Evolutionary conservation across 2,113 vertebrate species (phyloP), one percentile per base, ranked within the genome.

Genomic region (Globicephala melas): DNA sequence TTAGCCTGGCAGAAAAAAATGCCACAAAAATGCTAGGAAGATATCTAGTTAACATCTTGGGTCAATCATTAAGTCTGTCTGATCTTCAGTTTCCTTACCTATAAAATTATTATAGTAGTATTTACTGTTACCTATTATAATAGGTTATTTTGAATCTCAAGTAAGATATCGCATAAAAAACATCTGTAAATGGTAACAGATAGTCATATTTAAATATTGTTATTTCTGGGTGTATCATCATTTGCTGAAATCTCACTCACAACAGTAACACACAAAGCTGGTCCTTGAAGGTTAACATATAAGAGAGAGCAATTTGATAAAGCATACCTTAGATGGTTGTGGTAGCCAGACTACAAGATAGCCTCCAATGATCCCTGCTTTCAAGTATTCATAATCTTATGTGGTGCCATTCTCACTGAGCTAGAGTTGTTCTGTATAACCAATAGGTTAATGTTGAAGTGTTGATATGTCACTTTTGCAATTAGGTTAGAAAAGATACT

Each of bases 141-240:
- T 76, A 63, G 53, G 31, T 80, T 85, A 55, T 82, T 95, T 96
- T 82, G 14, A 84, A 90, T 18, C 25, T 92, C 50, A 91, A 74
- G 14, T 26, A 33, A 86, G 44, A 38, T 76, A n/a, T 23, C 10
- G 41, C 6, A 74, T 60, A n/a, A 74, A 74, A 77, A 65, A 28
- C 17, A 90, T 92, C 79, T 74, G 3, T 50, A 95, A 83, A 70
- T 73, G n/a, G 36, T 83, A 60, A 36, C 0, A 73, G 58, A 74
- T 55, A 83, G 28, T 81, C 62, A 74, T 26, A 74, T 94, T 88
- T 79, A 83, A 94, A 74, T 63, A 58, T 60, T 79, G 1, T 18
- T 77, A 77, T 92, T 82, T 89, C 28, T 53, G 12, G 0, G 0
- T 58, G 55, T 83, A 50, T 74, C 9, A 67, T 50, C 47, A 79